A percentile compares a stretch with the other conserved stretches of the same genome.
phyloP scores from a whole-genome alignment of 2,888 invertebrate species.

The Buathra laborator region DNA sequence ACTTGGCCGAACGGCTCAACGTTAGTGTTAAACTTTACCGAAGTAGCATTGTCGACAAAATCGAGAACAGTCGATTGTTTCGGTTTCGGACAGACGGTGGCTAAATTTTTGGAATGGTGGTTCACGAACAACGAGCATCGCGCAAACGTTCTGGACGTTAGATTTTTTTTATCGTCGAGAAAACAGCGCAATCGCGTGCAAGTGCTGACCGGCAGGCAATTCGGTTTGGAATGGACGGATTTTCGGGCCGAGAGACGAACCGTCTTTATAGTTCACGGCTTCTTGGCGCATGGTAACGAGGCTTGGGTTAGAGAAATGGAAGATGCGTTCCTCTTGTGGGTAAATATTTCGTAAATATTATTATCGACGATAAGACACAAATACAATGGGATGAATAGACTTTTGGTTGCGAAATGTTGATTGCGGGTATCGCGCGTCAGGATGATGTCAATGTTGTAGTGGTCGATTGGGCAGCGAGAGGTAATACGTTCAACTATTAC shows the following conservation, averaged over 20 bases:
- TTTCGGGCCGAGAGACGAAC: conserved; percentile 87
- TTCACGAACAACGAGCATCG: conserved; percentile 86
- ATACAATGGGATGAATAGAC: neutral
- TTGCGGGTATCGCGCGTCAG: conserved; percentile 80
- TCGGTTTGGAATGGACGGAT: conserved; percentile 87
- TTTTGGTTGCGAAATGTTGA: neutral
- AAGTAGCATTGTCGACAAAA: neutral
- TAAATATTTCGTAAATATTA: conserved; percentile 76
- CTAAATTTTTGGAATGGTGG: conserved; percentile 83
- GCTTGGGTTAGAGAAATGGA: conserved; percentile 88
- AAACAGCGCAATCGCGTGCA: conserved; percentile 84
- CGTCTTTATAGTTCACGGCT: conserved; percentile 88
- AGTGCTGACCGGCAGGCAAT: conserved; percentile 85
- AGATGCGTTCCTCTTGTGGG: conserved; percentile 87
- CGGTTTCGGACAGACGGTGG: conserved; percentile 85
- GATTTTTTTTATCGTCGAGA: conserved; percentile 86
- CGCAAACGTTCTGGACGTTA: conserved; percentile 85
- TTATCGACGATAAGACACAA: neutral
- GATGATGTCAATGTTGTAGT: conserved; percentile 88
- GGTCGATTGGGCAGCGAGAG: conserved; percentile 89
- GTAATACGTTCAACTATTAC: conserved; percentile 88
- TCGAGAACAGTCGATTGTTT: conserved; percentile 85
- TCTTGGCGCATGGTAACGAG: conserved; percentile 87
- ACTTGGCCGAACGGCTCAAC: conserved; percentile 55
- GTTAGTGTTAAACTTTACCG: conserved; percentile 17